A percentile compares a stretch with the other conserved stretches of the same genome.
phyloP scores from a whole-genome alignment of 2,113 vertebrate species.

The Sula dactylatra region DNA sequence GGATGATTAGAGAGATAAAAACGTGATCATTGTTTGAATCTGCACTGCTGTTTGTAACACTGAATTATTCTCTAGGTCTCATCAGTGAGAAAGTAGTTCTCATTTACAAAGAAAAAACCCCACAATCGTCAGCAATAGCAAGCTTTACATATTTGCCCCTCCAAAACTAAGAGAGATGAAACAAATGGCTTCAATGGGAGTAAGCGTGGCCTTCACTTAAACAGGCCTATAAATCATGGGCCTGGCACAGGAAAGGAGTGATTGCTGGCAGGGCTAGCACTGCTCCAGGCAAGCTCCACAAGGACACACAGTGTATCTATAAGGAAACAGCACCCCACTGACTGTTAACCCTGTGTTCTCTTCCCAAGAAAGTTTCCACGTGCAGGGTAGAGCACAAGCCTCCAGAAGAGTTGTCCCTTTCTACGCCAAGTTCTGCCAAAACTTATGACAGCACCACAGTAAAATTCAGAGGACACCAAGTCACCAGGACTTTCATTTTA shows the following conservation, averaged over 20 bases:
- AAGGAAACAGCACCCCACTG: slow-evolving; percentile 9
- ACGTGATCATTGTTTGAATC: neutral
- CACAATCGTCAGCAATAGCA: neutral
- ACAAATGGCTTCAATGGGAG: slow-evolving; percentile 81
- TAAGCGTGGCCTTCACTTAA: slow-evolving; percentile 85
- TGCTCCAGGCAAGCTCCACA: slow-evolving; percentile 53
- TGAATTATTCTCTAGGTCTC: neutral
- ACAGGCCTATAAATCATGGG: slow-evolving; percentile 85
- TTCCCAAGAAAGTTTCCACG: neutral
- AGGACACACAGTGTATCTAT: slow-evolving; percentile 13
- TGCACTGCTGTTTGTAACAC: neutral
- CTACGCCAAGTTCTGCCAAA: neutral
- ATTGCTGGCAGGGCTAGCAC: slow-evolving; percentile 27
- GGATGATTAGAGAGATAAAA: neutral
- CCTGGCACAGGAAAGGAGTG: slow-evolving; percentile 48
- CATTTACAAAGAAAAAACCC: neutral
- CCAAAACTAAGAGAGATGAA: slow-evolving; percentile 64
- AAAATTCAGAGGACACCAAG: neutral
- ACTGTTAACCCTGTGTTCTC: slow-evolving; percentile 19
- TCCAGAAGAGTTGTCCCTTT: neutral
- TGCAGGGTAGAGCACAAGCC: neutral
- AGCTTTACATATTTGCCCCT: neutral
- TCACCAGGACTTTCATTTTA: neutral
- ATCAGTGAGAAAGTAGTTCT: neutral
- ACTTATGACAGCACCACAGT: neutral